Conservation (phyloP, 2,797 vertebrate genomes). For the Peromyscus nudipes region DNA sequence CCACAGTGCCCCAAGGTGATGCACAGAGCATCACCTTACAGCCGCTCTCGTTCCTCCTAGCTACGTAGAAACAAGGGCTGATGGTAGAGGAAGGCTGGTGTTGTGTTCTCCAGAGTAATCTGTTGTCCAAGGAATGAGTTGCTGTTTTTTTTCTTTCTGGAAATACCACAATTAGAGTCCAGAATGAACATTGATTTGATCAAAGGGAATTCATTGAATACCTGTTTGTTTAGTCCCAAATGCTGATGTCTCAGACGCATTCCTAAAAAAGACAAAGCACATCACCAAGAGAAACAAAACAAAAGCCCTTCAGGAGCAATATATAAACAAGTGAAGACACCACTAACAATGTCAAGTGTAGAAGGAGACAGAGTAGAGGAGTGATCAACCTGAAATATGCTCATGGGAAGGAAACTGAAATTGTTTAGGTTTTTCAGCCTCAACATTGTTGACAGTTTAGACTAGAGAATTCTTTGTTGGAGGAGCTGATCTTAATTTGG, state of each 20-base stretch:
- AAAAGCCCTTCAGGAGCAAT: not conserved
- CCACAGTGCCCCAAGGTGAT: not conserved
- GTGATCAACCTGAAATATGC: too few relatives aligned
- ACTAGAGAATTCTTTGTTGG: not conserved
- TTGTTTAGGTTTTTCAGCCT: not conserved
- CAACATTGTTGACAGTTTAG: not conserved
- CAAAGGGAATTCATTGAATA: not conserved
- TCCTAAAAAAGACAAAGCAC: not conserved
- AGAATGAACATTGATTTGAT: not conserved
- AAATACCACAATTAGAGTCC: not conserved
- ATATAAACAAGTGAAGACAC: not conserved
- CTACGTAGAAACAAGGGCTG: not conserved
- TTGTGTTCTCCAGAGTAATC: not conserved
- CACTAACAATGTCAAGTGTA: not conserved
- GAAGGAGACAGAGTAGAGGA: not conserved
- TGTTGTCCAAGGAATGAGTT: not conserved
- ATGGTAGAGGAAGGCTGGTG: too few relatives aligned
- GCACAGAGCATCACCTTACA: not conserved
- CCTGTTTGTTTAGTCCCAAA: not conserved
- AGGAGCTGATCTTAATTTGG: not conserved
- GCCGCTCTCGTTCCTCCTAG: not conserved
- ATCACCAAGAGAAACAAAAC: conserved; percentile 2
- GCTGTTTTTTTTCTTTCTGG: not conserved
- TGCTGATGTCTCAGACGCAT: not conserved
- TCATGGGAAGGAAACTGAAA: fast-evolving